Evolutionary conservation across 2,888 invertebrate genomes (phyloP).

Genomic region (Apocheima hispidaria): DNA sequence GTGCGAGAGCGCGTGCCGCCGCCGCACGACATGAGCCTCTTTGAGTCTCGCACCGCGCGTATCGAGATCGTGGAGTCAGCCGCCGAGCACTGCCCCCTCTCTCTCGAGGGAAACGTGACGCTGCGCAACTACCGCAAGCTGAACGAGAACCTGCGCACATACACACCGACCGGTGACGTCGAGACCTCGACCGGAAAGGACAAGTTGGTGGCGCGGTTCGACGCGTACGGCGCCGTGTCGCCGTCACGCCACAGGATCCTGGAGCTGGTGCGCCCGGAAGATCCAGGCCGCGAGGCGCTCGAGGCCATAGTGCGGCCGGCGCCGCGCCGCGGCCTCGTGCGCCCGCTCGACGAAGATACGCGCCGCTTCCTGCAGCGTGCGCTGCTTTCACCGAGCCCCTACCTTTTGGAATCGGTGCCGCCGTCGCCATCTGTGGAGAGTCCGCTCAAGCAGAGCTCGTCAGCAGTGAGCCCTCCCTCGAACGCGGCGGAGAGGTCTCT

Average conservation of each 20-base stretch:
- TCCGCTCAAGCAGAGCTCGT: no score
- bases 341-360: slow-evolving; percentile 77
- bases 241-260: slow-evolving; percentile 75
- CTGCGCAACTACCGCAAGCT: slow-evolving; percentile 71
- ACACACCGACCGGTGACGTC: slow-evolving; percentile 73
- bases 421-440: slow-evolving; percentile 23
- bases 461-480: background rate
- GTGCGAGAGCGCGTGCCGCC: slow-evolving; percentile 58
- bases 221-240: slow-evolving; percentile 66
- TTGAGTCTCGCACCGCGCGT: slow-evolving; percentile 50
- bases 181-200: slow-evolving; percentile 70
- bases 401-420: slow-evolving; percentile 50
- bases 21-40: slow-evolving; percentile 62
- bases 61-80: slow-evolving; percentile 71
- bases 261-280: slow-evolving; percentile 73
- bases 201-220: slow-evolving; percentile 72
- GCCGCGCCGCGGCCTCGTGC: slow-evolving; percentile 69
- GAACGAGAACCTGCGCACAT: slow-evolving; percentile 70
- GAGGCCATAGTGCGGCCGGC: slow-evolving; percentile 78
- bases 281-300: slow-evolving; percentile 73
- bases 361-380: slow-evolving; percentile 74
- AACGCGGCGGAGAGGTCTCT: slow-evolving; percentile 1
- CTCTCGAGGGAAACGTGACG: slow-evolving; percentile 75
- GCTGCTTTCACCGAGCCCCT: slow-evolving; percentile 69
- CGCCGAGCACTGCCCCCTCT: slow-evolving; percentile 64